Base-by-base conservation (phyloP, 2,888 invertebrate genomes). In the Parascotia fuliginaria region DNA sequence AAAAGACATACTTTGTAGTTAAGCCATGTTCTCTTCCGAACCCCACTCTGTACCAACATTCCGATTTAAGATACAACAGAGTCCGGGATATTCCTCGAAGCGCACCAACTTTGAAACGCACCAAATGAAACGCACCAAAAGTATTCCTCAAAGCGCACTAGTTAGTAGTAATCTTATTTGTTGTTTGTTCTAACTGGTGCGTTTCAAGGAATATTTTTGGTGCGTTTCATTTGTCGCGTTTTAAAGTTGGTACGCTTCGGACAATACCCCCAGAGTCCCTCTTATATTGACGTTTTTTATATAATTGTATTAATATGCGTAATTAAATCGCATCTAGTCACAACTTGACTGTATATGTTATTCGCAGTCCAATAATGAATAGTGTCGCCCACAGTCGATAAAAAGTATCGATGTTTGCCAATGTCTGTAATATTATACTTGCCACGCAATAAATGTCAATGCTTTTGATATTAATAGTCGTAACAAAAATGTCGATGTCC, bases 271-370 rank as follows among this genome's bases (percentile, higher is more conserved):
- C n/a, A n/a, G n/a, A n/a, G n/a, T n/a, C n/a, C n/a, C n/a, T n/a
- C n/a, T n/a, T n/a, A n/a, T 19, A 24, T 24, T 69, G 66, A 69
- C 66, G 47, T 33, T 32, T 49, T 43, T 22, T 38, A 38, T 54
- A 12, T 59, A 52, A 24, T 24, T 24, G 24, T 60, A 46, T 46
- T 46, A 19, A 45, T 31, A 38, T 47, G 33, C 43, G 37, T 53
- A 53, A 40, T 55, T 41, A 12, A 56, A 64, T 44, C 59, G 55
- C 70, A 66, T 75, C 75, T 75, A 75, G 75, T 75, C 75, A 70
- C 44, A 42, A 47, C 16, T 32, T 64, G 60, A 58, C 51, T 49
- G 50, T 55, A 14, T 49, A 43, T 55, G 52, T 55, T 36, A 40
- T 41, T 48, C 32, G 14, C 48, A 56, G 55, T 70, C 57, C 67